phyloP scores from a whole-genome alignment of 2,888 invertebrate species.

The Plagodis pulveraria region DNA sequence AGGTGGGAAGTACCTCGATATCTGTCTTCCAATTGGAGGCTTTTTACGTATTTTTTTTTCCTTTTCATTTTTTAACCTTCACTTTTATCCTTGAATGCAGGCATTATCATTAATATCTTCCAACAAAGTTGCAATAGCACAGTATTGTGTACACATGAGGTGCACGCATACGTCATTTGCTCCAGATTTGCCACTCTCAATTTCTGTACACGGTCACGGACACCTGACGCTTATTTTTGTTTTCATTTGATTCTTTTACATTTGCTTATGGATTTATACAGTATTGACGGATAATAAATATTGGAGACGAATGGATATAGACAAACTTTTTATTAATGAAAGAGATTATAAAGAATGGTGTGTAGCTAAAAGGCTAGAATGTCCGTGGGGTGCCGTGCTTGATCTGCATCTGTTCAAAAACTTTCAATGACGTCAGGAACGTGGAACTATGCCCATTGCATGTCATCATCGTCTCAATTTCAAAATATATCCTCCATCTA shows the following conservation, averaged over 20 bases:
- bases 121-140: neutral
- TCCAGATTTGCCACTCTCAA: conserved; percentile 70
- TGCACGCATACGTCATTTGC: conserved; percentile 39
- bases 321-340: too few relatives aligned
- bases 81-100: neutral
- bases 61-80: neutral
- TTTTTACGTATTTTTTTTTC: neutral
- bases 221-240: conserved; percentile 53
- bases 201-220: conserved; percentile 74
- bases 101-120: neutral
- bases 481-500: too few relatives aligned
- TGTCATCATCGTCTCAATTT: too few relatives aligned
- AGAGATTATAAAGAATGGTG: too few relatives aligned
- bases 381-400: too few relatives aligned
- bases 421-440: too few relatives aligned
- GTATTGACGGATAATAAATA: neutral
- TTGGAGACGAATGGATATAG: too few relatives aligned
- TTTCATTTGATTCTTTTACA: conserved; percentile 17
- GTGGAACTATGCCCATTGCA: too few relatives aligned
- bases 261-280: conserved; percentile 8
- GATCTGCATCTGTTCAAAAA: too few relatives aligned
- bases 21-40: too few relatives aligned
- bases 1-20: too few relatives aligned
- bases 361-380: too few relatives aligned
- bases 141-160: conserved; percentile 42